phyloP scores from a whole-genome alignment of 2,113 vertebrate genomes.

The Jacana jacana region DNA sequence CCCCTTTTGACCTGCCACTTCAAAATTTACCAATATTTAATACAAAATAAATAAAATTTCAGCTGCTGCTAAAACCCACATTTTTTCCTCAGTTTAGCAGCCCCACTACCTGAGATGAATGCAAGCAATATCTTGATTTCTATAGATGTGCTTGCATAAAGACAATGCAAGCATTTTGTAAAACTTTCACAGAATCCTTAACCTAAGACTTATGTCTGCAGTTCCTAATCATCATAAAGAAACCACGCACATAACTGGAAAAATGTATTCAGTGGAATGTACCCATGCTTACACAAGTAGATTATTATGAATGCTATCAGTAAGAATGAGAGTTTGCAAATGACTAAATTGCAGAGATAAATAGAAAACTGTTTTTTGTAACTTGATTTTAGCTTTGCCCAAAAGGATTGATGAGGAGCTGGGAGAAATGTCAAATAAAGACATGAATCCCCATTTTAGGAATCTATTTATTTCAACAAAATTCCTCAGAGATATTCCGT shows the following conservation, averaged over 20 bases:
- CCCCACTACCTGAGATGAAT: background rate
- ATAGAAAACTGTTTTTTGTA: background rate
- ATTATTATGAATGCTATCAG: background rate
- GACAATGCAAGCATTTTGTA: background rate
- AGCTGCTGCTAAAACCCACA: background rate
- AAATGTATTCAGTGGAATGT: background rate
- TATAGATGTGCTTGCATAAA: background rate
- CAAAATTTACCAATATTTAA: background rate
- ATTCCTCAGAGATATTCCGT: background rate
- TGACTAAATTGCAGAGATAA: conserved; percentile 34
- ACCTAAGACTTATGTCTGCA: background rate
- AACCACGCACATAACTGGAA: background rate
- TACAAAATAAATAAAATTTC: background rate
- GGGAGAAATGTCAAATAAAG: conserved; percentile 7
- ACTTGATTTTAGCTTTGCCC: background rate
- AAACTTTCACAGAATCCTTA: background rate
- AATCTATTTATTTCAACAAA: conserved; percentile 39
- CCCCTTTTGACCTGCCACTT: background rate
- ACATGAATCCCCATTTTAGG: background rate
- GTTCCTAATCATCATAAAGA: background rate
- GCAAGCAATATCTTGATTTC: background rate
- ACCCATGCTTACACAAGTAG: background rate
- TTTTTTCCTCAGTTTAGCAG: background rate
- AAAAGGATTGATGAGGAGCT: background rate
- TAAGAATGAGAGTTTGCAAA: conserved; percentile 33